phyloP scores from a whole-genome alignment of 2,888 invertebrate genomes.

The Patella pellucida region DNA sequence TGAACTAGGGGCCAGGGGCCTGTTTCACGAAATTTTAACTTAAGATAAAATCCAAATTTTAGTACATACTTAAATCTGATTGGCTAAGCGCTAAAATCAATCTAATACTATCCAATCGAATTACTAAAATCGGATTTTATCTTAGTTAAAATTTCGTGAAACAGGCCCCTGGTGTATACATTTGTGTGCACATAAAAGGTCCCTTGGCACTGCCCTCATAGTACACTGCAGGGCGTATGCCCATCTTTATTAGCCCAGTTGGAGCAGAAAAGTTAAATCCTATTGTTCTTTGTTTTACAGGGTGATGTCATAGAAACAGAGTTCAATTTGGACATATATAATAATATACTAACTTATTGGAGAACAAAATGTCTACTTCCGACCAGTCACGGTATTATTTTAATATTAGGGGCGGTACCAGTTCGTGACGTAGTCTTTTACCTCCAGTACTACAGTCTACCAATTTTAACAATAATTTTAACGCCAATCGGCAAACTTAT shows the following conservation, averaged over 20 bases:
- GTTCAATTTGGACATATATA: conserved; percentile 46
- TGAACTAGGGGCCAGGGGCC: too few species aligned
- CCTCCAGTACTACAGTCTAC: conserved; percentile 66
- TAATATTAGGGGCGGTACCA: conserved; percentile 56
- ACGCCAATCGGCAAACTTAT: conserved; percentile 61
- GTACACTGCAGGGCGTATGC: not conserved
- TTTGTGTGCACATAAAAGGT: too few species aligned
- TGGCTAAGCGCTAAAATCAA: too few species aligned
- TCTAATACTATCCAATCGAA: too few species aligned
- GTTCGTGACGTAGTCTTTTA: conserved; percentile 62
- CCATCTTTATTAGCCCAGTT: not conserved
- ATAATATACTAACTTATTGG: conserved; percentile 60
- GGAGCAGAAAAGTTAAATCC: too few species aligned
- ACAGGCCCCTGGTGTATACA: too few species aligned
- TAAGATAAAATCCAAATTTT: too few species aligned
- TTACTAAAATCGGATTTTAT: too few species aligned
- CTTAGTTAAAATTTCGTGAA: too few species aligned
- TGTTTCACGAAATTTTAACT: too few species aligned
- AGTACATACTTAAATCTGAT: too few species aligned
- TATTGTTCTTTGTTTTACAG: conserved; percentile 40
- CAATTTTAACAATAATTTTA: conserved; percentile 60
- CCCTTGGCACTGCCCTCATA: too few species aligned
- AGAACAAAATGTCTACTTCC: conserved; percentile 57
- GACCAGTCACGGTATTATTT: conserved; percentile 53
- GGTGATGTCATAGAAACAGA: conserved; percentile 50